Evolutionary conservation across 2,113 vertebrate genomes (phyloP), one percentile per base, ranked within the genome.

Genomic region (Podarcis cretensis): DNA sequence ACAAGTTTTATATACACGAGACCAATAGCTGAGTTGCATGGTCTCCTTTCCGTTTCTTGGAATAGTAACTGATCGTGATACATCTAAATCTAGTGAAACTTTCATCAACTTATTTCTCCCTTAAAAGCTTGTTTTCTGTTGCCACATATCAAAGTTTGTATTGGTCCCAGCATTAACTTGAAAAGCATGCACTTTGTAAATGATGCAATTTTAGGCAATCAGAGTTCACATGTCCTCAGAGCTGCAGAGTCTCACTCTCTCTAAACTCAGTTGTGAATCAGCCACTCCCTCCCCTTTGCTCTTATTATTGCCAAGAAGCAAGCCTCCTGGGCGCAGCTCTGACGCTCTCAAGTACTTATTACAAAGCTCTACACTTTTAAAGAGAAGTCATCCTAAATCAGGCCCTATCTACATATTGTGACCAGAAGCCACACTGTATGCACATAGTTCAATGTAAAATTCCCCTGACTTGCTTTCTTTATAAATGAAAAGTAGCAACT

Each of bases 121-220:
- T 74, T 74, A 63, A 30, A 86, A 43, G 14, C 13, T 2, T 59
- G 18, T 18, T 54, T 30, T 16, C 20, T 54, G 13, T 65, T 83
- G 30, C 40, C 40, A 71, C 21, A 66, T 75, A 48, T 13, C 21
- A 81, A 82, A 13, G 48, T 32, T 18, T 76, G 14, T 7, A 25
- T 25, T 5, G 1, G 7, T 21, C n/a, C 68, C 71, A 32, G 37
- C 43, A 21, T 54, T 68, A 54, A 30, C 75, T 35, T 83, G 63
- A 14, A 63, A 48, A 65, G 76, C 6, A 40, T 57, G 68, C 7
- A 16, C 80, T 85, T 71, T 30, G n/a, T 73, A 57, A 84, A 82
- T 71, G 66, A 84, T 73, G 88, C 82, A 89, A 85, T 10, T 32
- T 89, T 78, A 57, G 59, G 59, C 30, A 74, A 35, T 3, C 37